A percentile compares a stretch with the other conserved stretches of the same genome.
Evolutionary conservation across 2,113 vertebrate species (phyloP).

Genomic region (Heterotilapia buettikoferi): DNA sequence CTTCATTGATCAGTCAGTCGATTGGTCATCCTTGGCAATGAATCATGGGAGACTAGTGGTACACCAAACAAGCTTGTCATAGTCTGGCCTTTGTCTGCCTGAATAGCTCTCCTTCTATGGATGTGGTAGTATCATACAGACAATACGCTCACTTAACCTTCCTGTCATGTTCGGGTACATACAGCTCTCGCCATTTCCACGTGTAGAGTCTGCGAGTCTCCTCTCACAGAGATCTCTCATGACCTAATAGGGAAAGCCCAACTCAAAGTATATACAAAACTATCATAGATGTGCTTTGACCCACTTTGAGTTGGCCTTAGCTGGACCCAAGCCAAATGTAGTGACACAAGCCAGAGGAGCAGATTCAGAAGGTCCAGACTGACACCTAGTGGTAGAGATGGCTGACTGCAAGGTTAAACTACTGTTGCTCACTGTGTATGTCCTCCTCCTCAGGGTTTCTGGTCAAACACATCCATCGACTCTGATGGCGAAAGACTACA

Average conservation of each 20-base stretch:
- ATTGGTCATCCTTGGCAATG: background rate
- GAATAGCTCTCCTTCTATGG: constrained; percentile 45
- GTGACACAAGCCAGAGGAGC: background rate
- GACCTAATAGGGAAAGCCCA: constrained; percentile 63
- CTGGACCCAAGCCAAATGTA: constrained; percentile 29
- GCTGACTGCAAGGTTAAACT: background rate
- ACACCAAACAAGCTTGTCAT: background rate
- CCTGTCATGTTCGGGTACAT: background rate
- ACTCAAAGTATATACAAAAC: constrained; percentile 57
- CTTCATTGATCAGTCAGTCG: background rate
- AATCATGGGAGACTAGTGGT: constrained; percentile 2
- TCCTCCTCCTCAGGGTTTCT: constrained; percentile 52
- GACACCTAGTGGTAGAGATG: constrained; percentile 55
- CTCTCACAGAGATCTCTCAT: constrained; percentile 32
- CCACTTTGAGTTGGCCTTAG: constrained; percentile 50
- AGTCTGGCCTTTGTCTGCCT: constrained; percentile 30
- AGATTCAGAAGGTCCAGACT: background rate
- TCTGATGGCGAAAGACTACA: constrained; percentile 68
- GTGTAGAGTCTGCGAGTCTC: constrained; percentile 28
- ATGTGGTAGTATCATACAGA: background rate
- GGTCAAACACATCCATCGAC: constrained; percentile 59
- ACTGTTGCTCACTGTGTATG: background rate
- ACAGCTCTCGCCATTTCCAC: constrained; percentile 12
- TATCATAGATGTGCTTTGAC: constrained; percentile 60
- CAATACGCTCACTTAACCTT: constrained; percentile 11